Conservation (phyloP, 2,113 vertebrate genomes). For the Podocnemis expansa region DNA sequence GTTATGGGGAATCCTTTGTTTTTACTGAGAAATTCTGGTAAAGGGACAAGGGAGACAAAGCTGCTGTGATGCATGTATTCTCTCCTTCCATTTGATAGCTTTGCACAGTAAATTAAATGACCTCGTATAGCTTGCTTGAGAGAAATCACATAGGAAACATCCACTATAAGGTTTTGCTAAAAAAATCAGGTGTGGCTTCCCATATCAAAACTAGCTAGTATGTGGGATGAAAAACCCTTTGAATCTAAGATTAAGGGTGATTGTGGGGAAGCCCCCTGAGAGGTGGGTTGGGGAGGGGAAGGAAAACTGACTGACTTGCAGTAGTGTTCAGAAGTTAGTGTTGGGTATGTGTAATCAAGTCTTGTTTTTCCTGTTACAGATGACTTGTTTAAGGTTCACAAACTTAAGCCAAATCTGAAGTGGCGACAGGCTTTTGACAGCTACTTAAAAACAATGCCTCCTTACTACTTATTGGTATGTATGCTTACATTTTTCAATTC, state of each 20-base stretch:
- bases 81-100: not conserved
- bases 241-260: conserved; percentile 50
- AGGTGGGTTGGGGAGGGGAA: conserved; percentile 21
- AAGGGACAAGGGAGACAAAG: conserved; percentile 20
- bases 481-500: not conserved
- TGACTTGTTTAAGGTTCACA: conserved; percentile 89
- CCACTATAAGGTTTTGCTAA: conserved; percentile 21
- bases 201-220: conserved; percentile 43
- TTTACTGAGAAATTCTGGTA: not conserved
- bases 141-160: not conserved
- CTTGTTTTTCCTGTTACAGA: conserved; percentile 79
- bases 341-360: not conserved
- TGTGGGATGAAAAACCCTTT: conserved; percentile 43
- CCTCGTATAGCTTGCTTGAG: not conserved
- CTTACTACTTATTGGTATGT: conserved; percentile 87
- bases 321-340: not conserved
- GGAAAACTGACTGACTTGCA: not conserved
- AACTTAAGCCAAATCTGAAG: conserved; percentile 87
- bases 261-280: conserved; percentile 36
- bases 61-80: not conserved
- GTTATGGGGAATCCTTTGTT: conserved; percentile 16
- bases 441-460: conserved; percentile 89
- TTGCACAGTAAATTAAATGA: not conserved
- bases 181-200: not conserved
- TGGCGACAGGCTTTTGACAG: conserved; percentile 87